Conservation (phyloP, 2,888 invertebrate species). For the Polymixis lichenea region DNA sequence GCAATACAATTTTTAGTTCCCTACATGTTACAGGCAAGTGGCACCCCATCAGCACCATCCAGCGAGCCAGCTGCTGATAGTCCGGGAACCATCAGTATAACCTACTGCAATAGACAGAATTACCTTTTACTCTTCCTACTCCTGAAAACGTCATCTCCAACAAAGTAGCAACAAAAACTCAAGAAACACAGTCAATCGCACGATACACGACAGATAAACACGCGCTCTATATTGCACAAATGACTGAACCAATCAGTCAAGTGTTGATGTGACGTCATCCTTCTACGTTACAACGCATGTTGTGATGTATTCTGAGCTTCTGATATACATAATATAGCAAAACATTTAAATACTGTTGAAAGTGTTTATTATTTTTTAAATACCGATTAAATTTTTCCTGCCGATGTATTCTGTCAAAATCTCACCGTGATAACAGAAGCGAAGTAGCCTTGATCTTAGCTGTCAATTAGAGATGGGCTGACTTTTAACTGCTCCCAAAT, state of each 20-base stretch:
- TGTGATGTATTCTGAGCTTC: neutral
- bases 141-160: neutral
- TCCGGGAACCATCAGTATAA: neutral
- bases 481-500: no score
- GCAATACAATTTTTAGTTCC: no score
- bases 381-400: no score
- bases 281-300: neutral
- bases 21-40: neutral
- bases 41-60: neutral
- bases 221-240: neutral
- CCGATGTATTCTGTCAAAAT: no score
- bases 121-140: neutral
- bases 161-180: neutral
- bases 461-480: no score
- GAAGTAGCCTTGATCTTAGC: no score
- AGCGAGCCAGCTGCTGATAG: neutral
- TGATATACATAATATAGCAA: no score
- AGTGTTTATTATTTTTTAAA: no score
- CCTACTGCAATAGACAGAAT: neutral
- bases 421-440: no score
- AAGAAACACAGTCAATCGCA: neutral
- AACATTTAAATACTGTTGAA: no score
- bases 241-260: constrained; percentile 30
- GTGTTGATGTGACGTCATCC: constrained; percentile 22
- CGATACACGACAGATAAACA: neutral